Base-by-base conservation (phyloP, 2,797 vertebrate species). In the Streptopelia turtur region DNA sequence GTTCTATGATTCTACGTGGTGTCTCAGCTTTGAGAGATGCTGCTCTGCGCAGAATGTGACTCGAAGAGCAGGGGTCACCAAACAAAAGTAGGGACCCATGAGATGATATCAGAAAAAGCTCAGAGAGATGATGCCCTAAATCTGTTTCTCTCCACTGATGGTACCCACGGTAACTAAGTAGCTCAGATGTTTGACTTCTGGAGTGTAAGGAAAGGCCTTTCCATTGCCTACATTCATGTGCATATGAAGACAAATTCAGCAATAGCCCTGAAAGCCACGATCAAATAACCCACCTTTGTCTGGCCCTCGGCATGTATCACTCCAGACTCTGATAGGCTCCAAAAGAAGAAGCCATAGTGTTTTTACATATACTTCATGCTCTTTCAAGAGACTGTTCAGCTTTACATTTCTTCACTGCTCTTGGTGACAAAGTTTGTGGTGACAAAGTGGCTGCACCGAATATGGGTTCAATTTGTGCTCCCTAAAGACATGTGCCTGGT, bases 291-390 rank as follows among this genome's bases (percentile, higher is more conserved):
- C 13, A 49, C 11, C 7, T 35, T 83, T 61, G 56, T 94, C 16
- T 39, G 79, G 10, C 11, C 7, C 13, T 53, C 5, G 41, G 60
- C 21, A 41, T 16, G 45, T 24, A 37, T 31, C 24, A 27, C 6
- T 61, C 5, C 25, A 41, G 31, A 27, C 4, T n/a, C 22, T 10
- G n/a, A 61, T 0, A 43, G 23, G 13, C 24, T 16, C 18, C 30
- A 39, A 23, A 90, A 60, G 30, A 53, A 92, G 60, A 84, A 90
- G 22, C 28, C 21, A 49, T 14, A 49, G 16, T 22, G 49, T 45
- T 45, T 22, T 69, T 4, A 35, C n/a, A 56, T 9, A n/a, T 5
- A 10, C 22, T 35, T 22, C 12, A 20, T 5, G 7, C 18, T 61
- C 75, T 85, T 72, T 70, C 27, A 50, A 71, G 52, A 77, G 6